phyloP scores from a whole-genome alignment of 1,140 invertebrate genomes.

The Cydia pomonella region DNA sequence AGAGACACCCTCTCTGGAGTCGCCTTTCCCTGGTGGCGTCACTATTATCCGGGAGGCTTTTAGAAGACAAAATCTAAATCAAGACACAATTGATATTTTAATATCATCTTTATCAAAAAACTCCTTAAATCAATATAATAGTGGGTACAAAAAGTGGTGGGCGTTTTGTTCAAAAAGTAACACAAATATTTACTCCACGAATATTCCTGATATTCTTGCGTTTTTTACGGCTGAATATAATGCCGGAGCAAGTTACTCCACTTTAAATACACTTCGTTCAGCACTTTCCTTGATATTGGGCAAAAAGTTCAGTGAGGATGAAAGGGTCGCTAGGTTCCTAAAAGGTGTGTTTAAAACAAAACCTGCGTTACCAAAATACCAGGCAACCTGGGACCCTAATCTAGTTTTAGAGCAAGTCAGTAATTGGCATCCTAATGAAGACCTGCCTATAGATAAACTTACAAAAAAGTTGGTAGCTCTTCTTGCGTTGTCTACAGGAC shows the following conservation, averaged over 20 bases:
- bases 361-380: conserved; percentile 33
- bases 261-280: conserved; percentile 29
- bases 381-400: conserved; percentile 36
- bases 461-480: conserved; percentile 21
- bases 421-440: conserved; percentile 29
- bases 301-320: conserved; percentile 20
- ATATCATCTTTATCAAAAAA: conserved; percentile 9
- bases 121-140: conserved; percentile 24
- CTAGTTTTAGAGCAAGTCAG: conserved; percentile 8
- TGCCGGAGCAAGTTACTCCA: neutral
- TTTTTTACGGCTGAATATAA: conserved; percentile 25
- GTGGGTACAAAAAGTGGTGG: conserved; percentile 26
- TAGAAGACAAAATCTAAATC: conserved; percentile 17
- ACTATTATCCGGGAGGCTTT: conserved; percentile 34
- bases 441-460: neutral
- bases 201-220: neutral
- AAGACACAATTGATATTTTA: conserved; percentile 30
- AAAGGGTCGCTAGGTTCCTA: conserved; percentile 29
- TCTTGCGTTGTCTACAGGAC: conserved; percentile 37
- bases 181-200: neutral
- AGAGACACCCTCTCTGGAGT: conserved; percentile 22
- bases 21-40: conserved; percentile 30
- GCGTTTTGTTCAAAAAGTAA: conserved; percentile 19
- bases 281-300: conserved; percentile 28
- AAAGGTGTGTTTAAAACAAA: conserved; percentile 33